Evolutionary conservation across 1,140 invertebrate genomes (phyloP), one percentile per base, ranked within the genome.

Genomic region (Dryas iulia): DNA sequence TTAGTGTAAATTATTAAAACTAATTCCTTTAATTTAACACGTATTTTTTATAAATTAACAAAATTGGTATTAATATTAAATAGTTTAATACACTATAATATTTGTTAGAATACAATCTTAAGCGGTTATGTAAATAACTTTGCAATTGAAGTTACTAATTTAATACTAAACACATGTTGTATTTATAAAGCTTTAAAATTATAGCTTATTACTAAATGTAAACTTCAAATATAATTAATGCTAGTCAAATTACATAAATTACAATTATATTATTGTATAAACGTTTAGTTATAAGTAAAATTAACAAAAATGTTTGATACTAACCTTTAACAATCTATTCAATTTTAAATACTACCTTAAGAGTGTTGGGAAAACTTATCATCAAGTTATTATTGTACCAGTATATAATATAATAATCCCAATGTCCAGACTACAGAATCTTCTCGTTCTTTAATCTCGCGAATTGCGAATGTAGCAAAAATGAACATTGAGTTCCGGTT

Each of bases 321-420:
- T 57, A 21, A 57, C 54, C 54, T 57, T 57, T 14, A 57, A n/a
- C 54, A 57, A 11, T 26, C 14, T 57, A 26, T 30, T n/a, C 7
- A 8, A 57, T 14, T 2, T 14, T 14, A 57, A 30, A 57, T 57
- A 30, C 54, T 57, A 21, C 26, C 26, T 57, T 57, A 56, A 33
- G 25, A 57, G 54, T 57, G 12, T 30, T 57, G 25, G 25, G 54
- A 26, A 57, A 3, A 7, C 6, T 57, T 25, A 57, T 57, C 25
- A 57, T 57, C 25, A 57, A 28, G n/a, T 54, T 12, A 14, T 57
- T 11, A 28, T 24, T 26, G 14, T 57, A 28, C 4, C n/a, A 57
- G 11, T n/a, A 26, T 23, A 21, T n/a, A n/a, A n/a, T n/a, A n/a
- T n/a, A n/a, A n/a, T n/a, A n/a, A n/a, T 60, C 14, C 10, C 21